Evolutionary conservation across 2,113 vertebrate genomes (phyloP).

Genomic region (Xenus cinereus): DNA sequence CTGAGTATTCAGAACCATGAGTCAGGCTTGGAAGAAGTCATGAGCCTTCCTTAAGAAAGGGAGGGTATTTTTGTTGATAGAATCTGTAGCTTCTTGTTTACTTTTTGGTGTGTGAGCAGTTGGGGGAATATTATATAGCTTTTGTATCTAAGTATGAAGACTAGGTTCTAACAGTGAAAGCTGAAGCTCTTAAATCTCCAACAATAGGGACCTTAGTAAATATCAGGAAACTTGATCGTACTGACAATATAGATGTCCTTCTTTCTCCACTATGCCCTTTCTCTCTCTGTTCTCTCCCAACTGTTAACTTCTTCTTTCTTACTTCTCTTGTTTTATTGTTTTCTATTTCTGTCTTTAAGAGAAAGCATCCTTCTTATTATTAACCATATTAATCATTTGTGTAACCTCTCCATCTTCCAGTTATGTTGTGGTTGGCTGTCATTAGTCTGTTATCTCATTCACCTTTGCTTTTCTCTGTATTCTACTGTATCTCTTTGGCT

Average conservation of each 20-base stretch:
- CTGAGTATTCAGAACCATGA: not conserved
- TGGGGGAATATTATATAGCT: not conserved
- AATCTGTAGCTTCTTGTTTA: not conserved
- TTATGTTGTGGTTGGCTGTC: not conserved
- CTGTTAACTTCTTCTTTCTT: not conserved
- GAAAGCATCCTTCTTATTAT: not conserved
- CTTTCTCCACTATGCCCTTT: not conserved
- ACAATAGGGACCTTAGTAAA: not conserved
- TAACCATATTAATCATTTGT: not conserved
- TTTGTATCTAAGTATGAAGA: not conserved
- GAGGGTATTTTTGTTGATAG: not conserved
- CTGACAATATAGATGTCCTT: accelerated
- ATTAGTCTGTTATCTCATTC: not conserved
- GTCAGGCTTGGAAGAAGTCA: not conserved
- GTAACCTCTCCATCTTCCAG: not conserved
- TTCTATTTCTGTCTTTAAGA: not conserved
- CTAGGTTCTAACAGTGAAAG: not conserved
- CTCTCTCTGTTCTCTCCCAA: not conserved
- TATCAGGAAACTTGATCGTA: not conserved
- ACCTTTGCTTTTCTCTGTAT: not conserved
- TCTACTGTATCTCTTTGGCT: not conserved
- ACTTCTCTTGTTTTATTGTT: not conserved
- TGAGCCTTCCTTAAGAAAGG: not conserved
- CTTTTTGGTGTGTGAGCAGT: not conserved
- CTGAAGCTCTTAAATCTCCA: not conserved